Conservation (phyloP, 2,888 invertebrate species). For the Lissonota sp. region DNA sequence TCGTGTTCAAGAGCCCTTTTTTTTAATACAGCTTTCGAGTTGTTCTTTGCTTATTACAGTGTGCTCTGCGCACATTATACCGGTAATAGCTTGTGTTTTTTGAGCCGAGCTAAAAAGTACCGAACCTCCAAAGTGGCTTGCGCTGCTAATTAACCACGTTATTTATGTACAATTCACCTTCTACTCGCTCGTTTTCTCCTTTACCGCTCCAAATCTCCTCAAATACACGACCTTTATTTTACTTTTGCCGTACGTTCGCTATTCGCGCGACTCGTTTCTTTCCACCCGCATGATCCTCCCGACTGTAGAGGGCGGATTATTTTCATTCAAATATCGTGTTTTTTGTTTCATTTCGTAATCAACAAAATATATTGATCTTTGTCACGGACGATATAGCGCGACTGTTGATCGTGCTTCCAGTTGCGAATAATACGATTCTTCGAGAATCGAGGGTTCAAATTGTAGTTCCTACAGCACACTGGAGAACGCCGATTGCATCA, state of each 20-base stretch:
- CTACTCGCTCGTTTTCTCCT: constrained; percentile 57
- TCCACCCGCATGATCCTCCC: background rate
- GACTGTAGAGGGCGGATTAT: background rate
- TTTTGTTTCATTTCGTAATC: too few species aligned
- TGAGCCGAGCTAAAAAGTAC: constrained; percentile 46
- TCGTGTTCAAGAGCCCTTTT: constrained; percentile 76
- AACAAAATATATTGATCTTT: too few species aligned
- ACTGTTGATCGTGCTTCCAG: too few species aligned
- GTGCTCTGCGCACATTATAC: constrained; percentile 74
- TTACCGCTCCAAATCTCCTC: constrained; percentile 4
- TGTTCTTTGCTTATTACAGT: constrained; percentile 81
- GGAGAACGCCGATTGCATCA: too few species aligned
- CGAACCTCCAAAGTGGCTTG: constrained; percentile 74
- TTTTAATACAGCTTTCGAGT: constrained; percentile 68
- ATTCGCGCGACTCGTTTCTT: background rate
- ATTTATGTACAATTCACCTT: constrained; percentile 75
- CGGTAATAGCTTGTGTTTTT: constrained; percentile 66
- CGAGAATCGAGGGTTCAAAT: too few species aligned
- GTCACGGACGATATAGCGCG: too few species aligned
- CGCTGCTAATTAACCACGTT: constrained; percentile 82
- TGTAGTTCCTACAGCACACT: too few species aligned
- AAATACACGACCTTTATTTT: background rate
- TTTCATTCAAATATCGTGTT: too few species aligned
- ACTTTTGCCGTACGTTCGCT: background rate
- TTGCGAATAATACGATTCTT: too few species aligned